A percentile compares a stretch with the other conserved stretches of the same genome.
phyloP scores from a whole-genome alignment of 30 jellyfish, hydroid and myxozoan species.

The Euphysa ruthae region DNA sequence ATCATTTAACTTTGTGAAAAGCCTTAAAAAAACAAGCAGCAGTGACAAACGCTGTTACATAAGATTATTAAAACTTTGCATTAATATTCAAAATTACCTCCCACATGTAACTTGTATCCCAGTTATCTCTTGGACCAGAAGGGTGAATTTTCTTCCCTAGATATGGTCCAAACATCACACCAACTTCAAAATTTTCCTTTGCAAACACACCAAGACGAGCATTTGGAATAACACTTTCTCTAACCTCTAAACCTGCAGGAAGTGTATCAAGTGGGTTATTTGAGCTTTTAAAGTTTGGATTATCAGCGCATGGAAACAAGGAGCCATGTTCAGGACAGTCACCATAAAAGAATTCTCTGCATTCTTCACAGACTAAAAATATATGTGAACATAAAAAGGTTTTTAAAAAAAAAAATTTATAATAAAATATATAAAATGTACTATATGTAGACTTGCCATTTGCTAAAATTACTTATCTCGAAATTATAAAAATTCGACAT shows the following conservation, averaged over 20 bases:
- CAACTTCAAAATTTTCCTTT: slow-evolving; percentile 10
- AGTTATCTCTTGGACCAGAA: slow-evolving; percentile 36
- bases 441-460: too few relatives aligned
- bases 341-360: slow-evolving; percentile 66
- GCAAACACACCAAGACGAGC: slow-evolving; percentile 95
- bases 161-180: slow-evolving; percentile 86
- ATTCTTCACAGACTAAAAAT: slow-evolving; percentile 73
- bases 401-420: background rate
- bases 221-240: slow-evolving; percentile 43
- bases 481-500: too few relatives aligned
- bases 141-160: slow-evolving; percentile 49
- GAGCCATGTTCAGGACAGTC: slow-evolving; percentile 90
- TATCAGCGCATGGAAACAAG: slow-evolving; percentile 48
- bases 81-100: slow-evolving; percentile 50
- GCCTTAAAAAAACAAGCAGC: background rate
- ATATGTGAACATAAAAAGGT: background rate
- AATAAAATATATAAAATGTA: background rate
- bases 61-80: too few relatives aligned
- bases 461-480: too few relatives aligned
- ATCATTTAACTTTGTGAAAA: too few relatives aligned
- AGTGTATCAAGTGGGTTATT: slow-evolving; percentile 47
- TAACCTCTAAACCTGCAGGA: slow-evolving; percentile 61
- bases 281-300: background rate
- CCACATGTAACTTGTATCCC: slow-evolving; percentile 83
- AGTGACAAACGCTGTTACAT: background rate